Evolutionary conservation across 2,113 vertebrate species (phyloP), one percentile per base, ranked within the genome.

Genomic region (Salvelinus fontinalis): DNA sequence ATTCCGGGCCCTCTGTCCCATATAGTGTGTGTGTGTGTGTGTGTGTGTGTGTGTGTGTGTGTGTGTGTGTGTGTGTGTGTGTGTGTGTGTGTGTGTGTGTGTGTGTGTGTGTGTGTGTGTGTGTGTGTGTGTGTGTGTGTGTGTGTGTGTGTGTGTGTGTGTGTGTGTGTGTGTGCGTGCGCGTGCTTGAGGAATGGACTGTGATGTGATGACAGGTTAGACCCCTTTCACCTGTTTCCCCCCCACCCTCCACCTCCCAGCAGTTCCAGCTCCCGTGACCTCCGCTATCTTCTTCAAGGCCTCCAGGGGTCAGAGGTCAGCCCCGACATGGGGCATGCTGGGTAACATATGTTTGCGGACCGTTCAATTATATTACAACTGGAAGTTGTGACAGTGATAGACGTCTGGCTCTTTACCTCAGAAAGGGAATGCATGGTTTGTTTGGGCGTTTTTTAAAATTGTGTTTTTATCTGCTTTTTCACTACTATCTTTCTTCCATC

Each of bases 221-320:
- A 76, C 79, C 70, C 74, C 79, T 77, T 77, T 77, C 79, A 77
- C 79, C 79, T 81, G 75, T 75, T 69, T 13, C 8, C 74, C 12
- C 27, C 54, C 16, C 54, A 62, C 6, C 14, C 54, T 7, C 54
- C 54, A 27, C 27, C 14, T 68, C 75, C 75, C 71, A 51, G 39
- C 62, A 60, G 54, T 39, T 39, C 6, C 54, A 29, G 57, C 75
- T 76, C 73, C 70, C 26, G 75, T 77, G 74, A 77, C 79, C 79
- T 54, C 57, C 31, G 11, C 79, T 81, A 81, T 81, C 79, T 77
- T 70, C 75, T 74, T 80, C 78, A 75, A 80, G 69, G 78, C 78
- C 66, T 64, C 44, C 60, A 62, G 65, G 66, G 70, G 74, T 67
- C 34, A 75, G 16, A 60, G 79, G 75, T 81, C 75, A 70, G 49